Percentiles rank a stretch among this genome's conserved stretches.
These are phyloP conservation scores for Pseudotriccus pelzelni DNA, from an alignment of 2,797 vertebrate species.

Conservation along the genomic window DNA sequence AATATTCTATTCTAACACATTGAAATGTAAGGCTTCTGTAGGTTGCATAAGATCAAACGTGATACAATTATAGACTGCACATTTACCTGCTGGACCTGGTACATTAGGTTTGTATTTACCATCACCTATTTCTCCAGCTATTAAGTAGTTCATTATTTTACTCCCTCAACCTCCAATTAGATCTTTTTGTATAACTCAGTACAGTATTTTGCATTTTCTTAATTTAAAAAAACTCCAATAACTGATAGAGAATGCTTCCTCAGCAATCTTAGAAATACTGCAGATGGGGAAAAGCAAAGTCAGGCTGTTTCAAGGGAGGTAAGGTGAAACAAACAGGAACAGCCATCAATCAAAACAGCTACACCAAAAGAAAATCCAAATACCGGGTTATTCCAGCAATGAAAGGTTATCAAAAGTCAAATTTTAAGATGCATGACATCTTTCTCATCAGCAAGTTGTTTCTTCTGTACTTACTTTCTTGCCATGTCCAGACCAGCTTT, in stretches of 20 bases:
- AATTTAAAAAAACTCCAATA: neutral
- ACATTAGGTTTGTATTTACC: neutral
- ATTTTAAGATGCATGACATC: neutral
- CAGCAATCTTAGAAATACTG: neutral
- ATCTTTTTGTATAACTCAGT: neutral
- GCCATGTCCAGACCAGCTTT: slow-evolving; percentile 89
- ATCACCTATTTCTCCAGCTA: neutral
- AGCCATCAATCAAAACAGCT: neutral
- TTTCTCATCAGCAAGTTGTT: neutral
- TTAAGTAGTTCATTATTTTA: neutral
- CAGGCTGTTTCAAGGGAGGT: neutral
- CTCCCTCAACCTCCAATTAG: neutral
- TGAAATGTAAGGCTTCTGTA: neutral
- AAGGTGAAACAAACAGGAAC: neutral
- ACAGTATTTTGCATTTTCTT: neutral
- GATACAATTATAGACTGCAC: neutral
- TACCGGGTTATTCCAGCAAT: neutral
- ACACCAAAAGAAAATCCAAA: neutral
- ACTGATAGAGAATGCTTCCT: neutral
- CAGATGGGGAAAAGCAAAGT: neutral
- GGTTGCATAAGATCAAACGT: neutral
- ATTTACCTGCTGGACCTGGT: neutral
- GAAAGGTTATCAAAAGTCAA: neutral
- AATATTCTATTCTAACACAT: neutral
- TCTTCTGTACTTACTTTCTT: slow-evolving; percentile 86